These are phyloP conservation scores for Dicerorhinus sumatrensis DNA, from an alignment of 2,113 vertebrate genomes.

Conservation along the genomic window DNA sequence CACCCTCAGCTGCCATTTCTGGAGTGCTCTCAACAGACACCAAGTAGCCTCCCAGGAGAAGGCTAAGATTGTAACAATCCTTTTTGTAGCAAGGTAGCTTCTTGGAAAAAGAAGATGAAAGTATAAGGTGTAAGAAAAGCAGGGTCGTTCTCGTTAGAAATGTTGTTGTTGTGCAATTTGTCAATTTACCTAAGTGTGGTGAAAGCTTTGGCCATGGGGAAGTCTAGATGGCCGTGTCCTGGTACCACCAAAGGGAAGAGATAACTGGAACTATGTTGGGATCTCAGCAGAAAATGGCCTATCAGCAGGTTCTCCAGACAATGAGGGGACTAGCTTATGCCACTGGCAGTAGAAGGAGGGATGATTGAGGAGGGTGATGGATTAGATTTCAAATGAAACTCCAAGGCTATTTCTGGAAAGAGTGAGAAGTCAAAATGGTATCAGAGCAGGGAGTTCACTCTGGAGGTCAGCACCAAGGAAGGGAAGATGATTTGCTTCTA, in stretches of 20 bases:
- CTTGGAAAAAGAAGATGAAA: neutral
- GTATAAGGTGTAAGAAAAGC: neutral
- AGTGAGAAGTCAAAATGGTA: neutral
- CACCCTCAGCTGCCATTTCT: conserved; percentile 40
- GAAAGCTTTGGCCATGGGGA: conserved; percentile 17
- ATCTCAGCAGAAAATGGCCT: neutral
- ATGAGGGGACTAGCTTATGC: neutral
- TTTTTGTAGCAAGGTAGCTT: neutral
- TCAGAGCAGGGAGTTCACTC: neutral
- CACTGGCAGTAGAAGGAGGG: neutral
- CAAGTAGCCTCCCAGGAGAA: conserved; percentile 16
- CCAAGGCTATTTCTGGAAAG: conserved; percentile 20
- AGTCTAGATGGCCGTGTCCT: neutral
- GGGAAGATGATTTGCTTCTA: neutral
- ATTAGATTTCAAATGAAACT: neutral
- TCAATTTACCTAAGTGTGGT: neutral
- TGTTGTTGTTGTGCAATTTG: neutral
- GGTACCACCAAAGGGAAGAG: neutral
- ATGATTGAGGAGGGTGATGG: neutral
- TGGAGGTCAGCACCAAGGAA: neutral
- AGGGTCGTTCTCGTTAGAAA: conserved; percentile 55
- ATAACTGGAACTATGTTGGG: accelerated
- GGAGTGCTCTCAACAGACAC: conserved; percentile 68
- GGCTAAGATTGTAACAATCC: conserved; percentile 2
- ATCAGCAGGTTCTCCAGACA: neutral